These are phyloP conservation scores for Strix uralensis DNA, from an alignment of 2,113 vertebrate genomes.

Conservation along the genomic window DNA sequence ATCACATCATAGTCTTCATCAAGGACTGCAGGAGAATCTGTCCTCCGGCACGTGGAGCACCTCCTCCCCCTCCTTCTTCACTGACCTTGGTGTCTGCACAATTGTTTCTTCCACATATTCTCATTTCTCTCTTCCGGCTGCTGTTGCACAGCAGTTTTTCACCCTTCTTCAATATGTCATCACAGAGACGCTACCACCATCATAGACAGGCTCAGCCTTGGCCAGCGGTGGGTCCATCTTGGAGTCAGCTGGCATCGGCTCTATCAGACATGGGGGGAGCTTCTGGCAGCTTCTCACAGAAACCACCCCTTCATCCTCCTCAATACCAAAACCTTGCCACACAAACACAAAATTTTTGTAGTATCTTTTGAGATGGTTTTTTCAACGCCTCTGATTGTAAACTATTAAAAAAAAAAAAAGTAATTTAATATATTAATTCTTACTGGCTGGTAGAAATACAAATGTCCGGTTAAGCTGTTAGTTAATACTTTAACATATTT, in stretches of 20 bases:
- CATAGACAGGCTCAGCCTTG: fast-evolving
- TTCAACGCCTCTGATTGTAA: not conserved
- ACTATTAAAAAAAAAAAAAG: not conserved
- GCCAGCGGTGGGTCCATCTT: fast-evolving
- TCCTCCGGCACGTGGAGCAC: fast-evolving
- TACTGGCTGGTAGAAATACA: not conserved
- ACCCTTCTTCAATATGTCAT: not conserved
- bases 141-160: not conserved
- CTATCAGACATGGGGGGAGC: not conserved
- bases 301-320: not conserved
- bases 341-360: not conserved
- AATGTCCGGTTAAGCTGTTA: not conserved
- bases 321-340: not conserved
- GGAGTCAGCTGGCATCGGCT: fast-evolving
- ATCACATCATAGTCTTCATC: not conserved
- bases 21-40: not conserved
- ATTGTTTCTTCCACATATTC: not conserved
- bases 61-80: not conserved
- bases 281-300: not conserved
- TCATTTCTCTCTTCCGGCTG: not conserved
- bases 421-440: not conserved
- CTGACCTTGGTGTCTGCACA: not conserved
- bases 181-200: fast-evolving
- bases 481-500: not conserved
- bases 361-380: not conserved